Evolutionary conservation across 2,113 vertebrate species (phyloP), one percentile per base, ranked within the genome.

Genomic region (Paedocypris sp.): DNA sequence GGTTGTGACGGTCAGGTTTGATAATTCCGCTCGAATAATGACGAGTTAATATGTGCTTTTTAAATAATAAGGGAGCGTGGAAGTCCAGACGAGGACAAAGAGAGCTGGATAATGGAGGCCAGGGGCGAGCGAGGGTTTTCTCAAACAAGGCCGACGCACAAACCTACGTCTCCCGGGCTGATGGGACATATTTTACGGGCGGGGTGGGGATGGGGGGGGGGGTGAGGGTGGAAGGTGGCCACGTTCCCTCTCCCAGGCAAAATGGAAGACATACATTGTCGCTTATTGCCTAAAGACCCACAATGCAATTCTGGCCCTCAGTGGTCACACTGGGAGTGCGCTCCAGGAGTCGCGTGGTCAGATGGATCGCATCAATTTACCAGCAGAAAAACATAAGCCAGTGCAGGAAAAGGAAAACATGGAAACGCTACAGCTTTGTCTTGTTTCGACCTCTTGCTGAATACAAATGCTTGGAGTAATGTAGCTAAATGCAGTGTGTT

Each of bases 311-410:
- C 75, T 73, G 78, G 81, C 84, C 87, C 88, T 82, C 76, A 82
- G 81, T 86, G 88, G 90, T 86, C 81, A 83, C 79, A 81, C 70
- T 67, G 83, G 86, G 83, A 88, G 85, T 89, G 73, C 75, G 88
- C 81, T 69, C 82, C 79, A 85, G 86, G 80, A 86, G 87, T 86
- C 88, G 83, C 67, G 79, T 77, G 77, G 86, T 82, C 90, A 92
- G 90, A 94, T 91, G 90, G 90, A 93, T 90, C 87, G 75, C 87
- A 90, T 90, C 89, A 91, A 92, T 94, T 90, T 87, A 85, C 85
- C 83, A 77, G 76, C 84, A 16, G 20, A 53, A 38, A 53, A 61
- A 36, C 16, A 35, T 25, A 62, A 69, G 43, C 42, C 64, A 6
- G 8, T 18, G 2, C 23, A 49, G 53, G 59, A 38, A 46, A 57